Evolutionary conservation across 1,140 invertebrate genomes (phyloP), one percentile per base, ranked within the genome.

Genomic region (Globodera rostochiensis): DNA sequence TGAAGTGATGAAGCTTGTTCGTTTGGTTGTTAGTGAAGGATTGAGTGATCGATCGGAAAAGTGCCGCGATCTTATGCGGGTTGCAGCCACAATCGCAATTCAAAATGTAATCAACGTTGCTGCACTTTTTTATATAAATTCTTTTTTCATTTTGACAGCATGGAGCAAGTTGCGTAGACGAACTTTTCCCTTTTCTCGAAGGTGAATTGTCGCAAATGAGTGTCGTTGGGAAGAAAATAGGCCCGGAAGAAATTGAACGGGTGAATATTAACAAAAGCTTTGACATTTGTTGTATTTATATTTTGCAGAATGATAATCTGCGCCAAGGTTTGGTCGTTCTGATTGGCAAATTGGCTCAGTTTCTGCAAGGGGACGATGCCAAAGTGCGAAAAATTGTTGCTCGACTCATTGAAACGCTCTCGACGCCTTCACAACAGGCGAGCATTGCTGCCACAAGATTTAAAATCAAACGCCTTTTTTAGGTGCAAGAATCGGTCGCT

Each of bases 401-500:
- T 83, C 93, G 96, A 86, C 91, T 99, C 50, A 93, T 99, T 64
- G 93, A 94, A 82, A 95, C 96, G 4, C 91, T 99, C 0, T 95
- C 95, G 7, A 98, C 97, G 60, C 97, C 97, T 11, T 98, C 97
- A 49, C 95, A 98, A 90, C 94, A 94, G 92, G 94, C 36, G 36
- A 36, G 36, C 1, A 36, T 36, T 36, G 3, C 36, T 94, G 87
- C 36, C n/a, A 15, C 15, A 25, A 47, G 19, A 77, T 77, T 69
- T 76, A 74, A 74, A 46, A 9, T 25, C 4, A 36, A 77, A 1
- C 0, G 15, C 15, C 2, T 67, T 57, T 83, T 87, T 7, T 89
- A 95, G 93, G 96, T 99, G 1, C 97, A 99, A 93, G 95, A 98
- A 91, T 95, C 97, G 1, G 96, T 99, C 0, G 95, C 96, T 49